Base-by-base conservation (phyloP, 1,140 invertebrate genomes). In the Pissodes strobi region DNA sequence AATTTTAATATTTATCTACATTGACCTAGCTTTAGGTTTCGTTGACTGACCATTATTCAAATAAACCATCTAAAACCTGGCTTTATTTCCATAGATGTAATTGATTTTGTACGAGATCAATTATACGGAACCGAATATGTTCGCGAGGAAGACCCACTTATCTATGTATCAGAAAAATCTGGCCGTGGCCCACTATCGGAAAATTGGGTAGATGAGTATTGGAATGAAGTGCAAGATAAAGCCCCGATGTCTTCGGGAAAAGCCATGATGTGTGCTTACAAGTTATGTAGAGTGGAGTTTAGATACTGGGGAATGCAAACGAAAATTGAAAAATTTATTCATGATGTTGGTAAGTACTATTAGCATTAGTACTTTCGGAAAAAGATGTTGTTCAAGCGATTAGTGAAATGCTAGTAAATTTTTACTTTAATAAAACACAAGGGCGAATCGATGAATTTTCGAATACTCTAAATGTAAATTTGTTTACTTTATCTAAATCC, bases 301-400 rank as follows among this genome's bases (percentile, higher is more conserved):
- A 88, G 93, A 51, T 99, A 99, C 80, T 99, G 98, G 98, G 97
- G 97, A 45, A 98, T 99, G 94, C 97, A 99, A 82, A 97, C 93
- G 19, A 99, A 99, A 82, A 86, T 98, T 67, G 98, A 99, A 82
- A 94, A 95, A 77, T 99, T 98, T 78, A 99, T 99, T 75, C 95
- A 99, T 81, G 97, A 99, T 81, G 86, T 95, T 73, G 94, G 92
- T 91, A 60, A 59, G 52, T 17, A 41, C 6, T n/a, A n/a, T n/a
- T n/a, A n/a, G n/a, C n/a, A n/a, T n/a, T n/a, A n/a, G n/a, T n/a
- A n/a, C n/a, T n/a, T n/a, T n/a, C n/a, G n/a, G n/a, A n/a, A n/a
- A n/a, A n/a, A n/a, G n/a, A n/a, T n/a, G n/a, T n/a, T n/a, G n/a
- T n/a, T n/a, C n/a, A n/a, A n/a, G n/a, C n/a, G n/a, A n/a, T n/a